Evolutionary conservation across 2,797 vertebrate genomes (phyloP).

Genomic region (Chelon auratus): DNA sequence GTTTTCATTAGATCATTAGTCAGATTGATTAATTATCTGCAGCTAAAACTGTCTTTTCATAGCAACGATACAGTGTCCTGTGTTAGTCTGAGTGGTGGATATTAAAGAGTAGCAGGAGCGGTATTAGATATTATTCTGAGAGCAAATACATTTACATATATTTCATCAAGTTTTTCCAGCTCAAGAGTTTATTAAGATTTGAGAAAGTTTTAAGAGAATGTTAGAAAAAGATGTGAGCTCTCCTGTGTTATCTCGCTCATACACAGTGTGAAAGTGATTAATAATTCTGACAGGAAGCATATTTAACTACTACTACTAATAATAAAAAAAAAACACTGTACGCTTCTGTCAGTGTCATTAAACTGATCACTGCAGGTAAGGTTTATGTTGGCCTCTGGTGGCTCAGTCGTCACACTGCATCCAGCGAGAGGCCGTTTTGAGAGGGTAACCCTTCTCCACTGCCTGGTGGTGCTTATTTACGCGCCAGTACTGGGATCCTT

Average conservation of each 20-base stretch:
- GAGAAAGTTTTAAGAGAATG: background rate
- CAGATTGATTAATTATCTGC: too few species aligned
- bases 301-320: too few species aligned
- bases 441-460: conserved; percentile 83
- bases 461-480: conserved; percentile 74
- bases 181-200: background rate
- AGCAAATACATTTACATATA: background rate
- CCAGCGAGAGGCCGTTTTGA: conserved; percentile 74
- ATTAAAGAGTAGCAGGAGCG: background rate
- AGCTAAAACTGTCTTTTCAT: too few species aligned
- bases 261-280: too few species aligned
- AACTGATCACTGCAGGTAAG: background rate
- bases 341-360: conserved; percentile 4
- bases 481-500: conserved; percentile 83
- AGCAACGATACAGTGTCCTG: background rate
- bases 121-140: background rate
- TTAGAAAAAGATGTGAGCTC: background rate
- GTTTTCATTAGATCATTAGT: background rate
- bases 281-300: background rate
- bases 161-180: background rate
- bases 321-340: background rate
- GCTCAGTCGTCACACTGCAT: conserved; percentile 83
- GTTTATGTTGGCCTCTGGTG: conserved; percentile 64
- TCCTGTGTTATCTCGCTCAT: too few species aligned
- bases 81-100: background rate